These are phyloP conservation scores for Alauda arvensis DNA, from an alignment of 2,797 vertebrate genomes.

Conservation along the genomic window DNA sequence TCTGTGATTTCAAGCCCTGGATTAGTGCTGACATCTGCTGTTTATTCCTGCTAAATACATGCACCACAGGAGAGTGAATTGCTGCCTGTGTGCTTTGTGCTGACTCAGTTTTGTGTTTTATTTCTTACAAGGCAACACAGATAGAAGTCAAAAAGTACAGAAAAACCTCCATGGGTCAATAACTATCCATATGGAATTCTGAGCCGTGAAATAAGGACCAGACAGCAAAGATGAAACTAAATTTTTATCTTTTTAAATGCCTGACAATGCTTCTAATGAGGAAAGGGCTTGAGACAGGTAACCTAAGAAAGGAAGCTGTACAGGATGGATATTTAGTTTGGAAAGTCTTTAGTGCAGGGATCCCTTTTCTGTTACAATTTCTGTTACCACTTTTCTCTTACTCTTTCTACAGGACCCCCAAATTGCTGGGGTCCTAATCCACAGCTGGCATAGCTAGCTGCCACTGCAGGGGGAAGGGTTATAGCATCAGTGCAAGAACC, in stretches of 20 bases:
- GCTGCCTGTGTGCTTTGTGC: background rate
- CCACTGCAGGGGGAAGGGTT: background rate
- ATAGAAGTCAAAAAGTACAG: background rate
- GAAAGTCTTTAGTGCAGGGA: background rate
- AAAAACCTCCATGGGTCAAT: background rate
- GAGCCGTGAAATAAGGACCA: background rate
- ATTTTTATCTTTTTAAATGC: background rate
- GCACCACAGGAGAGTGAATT: background rate
- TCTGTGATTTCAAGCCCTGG: constrained; percentile 9
- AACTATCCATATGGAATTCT: background rate
- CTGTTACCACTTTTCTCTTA: background rate
- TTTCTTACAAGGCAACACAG: background rate
- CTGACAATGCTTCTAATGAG: background rate
- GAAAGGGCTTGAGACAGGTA: background rate
- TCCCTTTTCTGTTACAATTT: background rate
- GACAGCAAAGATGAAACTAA: background rate
- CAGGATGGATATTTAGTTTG: background rate
- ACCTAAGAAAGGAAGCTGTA: background rate
- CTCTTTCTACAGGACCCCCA: background rate
- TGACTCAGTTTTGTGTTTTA: background rate
- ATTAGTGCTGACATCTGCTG: constrained; percentile 61
- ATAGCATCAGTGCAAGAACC: background rate
- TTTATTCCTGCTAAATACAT: constrained; percentile 1
- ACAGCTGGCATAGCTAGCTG: background rate
- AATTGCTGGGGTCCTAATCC: background rate